A percentile compares a stretch with the other conserved stretches of the same genome.
Conservation (phyloP, 2,113 vertebrate species). For the Meles meles region DNA sequence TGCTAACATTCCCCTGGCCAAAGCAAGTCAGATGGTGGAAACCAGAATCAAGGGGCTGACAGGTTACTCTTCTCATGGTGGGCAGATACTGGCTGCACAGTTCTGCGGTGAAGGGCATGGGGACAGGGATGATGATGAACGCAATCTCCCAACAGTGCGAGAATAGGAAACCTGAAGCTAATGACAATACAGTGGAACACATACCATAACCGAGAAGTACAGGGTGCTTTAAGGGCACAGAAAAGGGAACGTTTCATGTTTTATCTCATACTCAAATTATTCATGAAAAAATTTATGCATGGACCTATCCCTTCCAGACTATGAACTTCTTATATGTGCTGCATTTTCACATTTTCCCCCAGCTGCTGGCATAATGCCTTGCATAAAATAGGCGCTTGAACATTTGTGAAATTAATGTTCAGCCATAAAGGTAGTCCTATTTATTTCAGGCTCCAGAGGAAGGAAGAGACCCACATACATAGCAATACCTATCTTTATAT, state of each 20-base stretch:
- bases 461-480: background rate
- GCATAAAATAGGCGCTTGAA: background rate
- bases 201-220: background rate
- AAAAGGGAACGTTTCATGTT: background rate
- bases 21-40: background rate
- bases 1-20: background rate
- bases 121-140: background rate
- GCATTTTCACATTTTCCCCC: background rate
- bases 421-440: background rate
- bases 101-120: background rate
- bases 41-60: background rate
- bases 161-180: background rate
- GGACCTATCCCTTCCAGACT: background rate
- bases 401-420: constrained; percentile 4
- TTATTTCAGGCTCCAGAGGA: background rate
- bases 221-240: background rate
- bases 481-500: background rate
- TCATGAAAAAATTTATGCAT: background rate
- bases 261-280: background rate
- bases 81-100: background rate
- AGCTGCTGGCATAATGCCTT: background rate
- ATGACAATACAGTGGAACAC: background rate
- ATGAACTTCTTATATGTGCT: background rate
- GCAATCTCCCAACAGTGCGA: background rate
- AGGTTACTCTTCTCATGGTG: background rate